Conservation (phyloP, 2,888 invertebrate genomes). For the Acanthoscelides obtectus region DNA sequence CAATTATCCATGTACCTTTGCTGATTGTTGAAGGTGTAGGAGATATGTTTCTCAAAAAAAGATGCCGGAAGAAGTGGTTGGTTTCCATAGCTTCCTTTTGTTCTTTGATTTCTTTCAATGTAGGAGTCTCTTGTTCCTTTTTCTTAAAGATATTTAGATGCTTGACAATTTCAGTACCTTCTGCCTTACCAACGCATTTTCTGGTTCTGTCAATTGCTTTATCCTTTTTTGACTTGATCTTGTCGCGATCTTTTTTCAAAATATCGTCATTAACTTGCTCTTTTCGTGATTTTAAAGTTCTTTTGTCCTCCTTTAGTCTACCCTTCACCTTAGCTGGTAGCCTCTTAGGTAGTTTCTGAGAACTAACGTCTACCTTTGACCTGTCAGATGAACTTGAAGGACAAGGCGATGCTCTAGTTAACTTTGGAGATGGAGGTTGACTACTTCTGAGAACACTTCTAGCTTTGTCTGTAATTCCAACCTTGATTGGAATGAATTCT, state of each 20-base stretch:
- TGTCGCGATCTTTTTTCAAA: conserved; percentile 28
- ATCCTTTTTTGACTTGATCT: conserved; percentile 24
- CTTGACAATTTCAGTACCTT: conserved; percentile 30
- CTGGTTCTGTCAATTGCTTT: conserved; percentile 24
- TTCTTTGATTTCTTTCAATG: conserved; percentile 51
- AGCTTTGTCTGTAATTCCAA: conserved; percentile 42
- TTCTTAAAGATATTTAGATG: conserved; percentile 24
- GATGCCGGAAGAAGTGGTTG: conserved; percentile 67
- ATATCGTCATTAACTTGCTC: conserved; percentile 40
- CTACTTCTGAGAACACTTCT: conserved; percentile 32
- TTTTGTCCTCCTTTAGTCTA: conserved; percentile 25
- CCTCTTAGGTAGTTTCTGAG: conserved; percentile 21
- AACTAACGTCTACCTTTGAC: conserved; percentile 33
- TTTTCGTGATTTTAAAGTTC: conserved; percentile 40
- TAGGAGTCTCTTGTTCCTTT: conserved; percentile 24
- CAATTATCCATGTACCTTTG: conserved; percentile 58
- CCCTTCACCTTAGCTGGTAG: conserved; percentile 10
- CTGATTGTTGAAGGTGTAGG: conserved; percentile 41
- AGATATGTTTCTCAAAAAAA: conserved; percentile 56
- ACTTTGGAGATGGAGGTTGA: conserved; percentile 22
- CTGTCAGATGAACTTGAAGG: conserved; percentile 30
- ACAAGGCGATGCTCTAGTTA: conserved; percentile 25
- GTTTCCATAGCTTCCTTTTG: conserved; percentile 58
- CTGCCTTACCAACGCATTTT: conserved; percentile 35
- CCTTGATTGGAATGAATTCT: conserved; percentile 43